Evolutionary conservation across 53 echinoderm and acorn worm genomes (phyloP), one percentile per base, ranked within the genome.

Genomic region (Temnopleurus reevesii): DNA sequence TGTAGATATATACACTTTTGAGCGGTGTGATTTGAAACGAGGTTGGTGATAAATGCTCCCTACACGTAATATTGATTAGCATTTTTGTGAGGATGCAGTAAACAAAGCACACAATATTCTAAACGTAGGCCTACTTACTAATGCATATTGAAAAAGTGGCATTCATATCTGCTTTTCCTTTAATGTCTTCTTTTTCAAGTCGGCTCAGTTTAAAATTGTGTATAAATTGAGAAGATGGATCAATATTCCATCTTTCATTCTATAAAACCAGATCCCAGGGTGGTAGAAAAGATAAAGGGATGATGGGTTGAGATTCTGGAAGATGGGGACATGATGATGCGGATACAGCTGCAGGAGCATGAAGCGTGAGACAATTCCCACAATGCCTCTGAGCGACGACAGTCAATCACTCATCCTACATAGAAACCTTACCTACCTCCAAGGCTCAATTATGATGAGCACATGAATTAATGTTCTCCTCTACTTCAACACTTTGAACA

Each of bases 401-500:
- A 83, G 54, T 53, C 83, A 53, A 83, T 83, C 83, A 83, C 83
- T 83, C 83, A 83, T 55, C 83, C 54, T 27, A 55, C 54, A 79
- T 79, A 79, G 54, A n/a, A 24, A 56, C 36, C 51, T 30, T 71
- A 53, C 47, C 80, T 80, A 49, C 80, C 80, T 80, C 10, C 51
- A 13, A 80, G 80, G 45, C 26, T 46, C 80, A 80, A 80, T 80
- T 80, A 80, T 80, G 80, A 46, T 53, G 80, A 80, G 80, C 80
- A 31, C 80, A 80, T 80, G 80, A 80, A 80, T 80, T 80, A 26
- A 53, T 80, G 80, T 80, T 80, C 31, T 41, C 31, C 30, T 0
- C 46, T 0, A 4, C 17, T 13, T 23, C 3, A 10, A 33, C 30
- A 63, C 33, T 63, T 18, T 15, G 33, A 29, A 63, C 63, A 59